A percentile compares a stretch with the other conserved stretches of the same genome.
phyloP scores from a whole-genome alignment of 2,113 vertebrate genomes.

The Cairina moschata region DNA sequence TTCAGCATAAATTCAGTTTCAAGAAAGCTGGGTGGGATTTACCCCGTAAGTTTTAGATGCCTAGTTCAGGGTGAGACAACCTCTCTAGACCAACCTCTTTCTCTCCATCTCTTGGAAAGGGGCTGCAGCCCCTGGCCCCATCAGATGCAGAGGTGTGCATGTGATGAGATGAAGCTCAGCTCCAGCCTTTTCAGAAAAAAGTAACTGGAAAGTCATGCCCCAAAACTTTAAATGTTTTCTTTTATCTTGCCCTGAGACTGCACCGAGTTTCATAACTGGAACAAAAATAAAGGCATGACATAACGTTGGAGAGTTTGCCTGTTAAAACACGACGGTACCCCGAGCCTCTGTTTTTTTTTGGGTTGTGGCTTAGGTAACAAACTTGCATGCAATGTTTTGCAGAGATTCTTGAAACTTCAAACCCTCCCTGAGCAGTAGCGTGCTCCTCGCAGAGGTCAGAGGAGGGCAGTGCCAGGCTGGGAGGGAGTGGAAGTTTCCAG shows the following conservation, averaged over 20 bases:
- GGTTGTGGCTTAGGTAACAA: background rate
- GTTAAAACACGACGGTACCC: background rate
- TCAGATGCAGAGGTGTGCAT: background rate
- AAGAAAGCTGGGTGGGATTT: background rate
- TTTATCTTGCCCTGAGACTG: background rate
- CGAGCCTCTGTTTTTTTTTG: background rate
- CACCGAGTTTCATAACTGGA: background rate
- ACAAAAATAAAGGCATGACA: background rate
- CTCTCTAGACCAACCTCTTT: background rate
- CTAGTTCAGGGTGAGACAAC: background rate
- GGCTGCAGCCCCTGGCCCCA: rapidly evolving
- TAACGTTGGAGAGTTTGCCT: background rate
- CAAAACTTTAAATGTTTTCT: background rate
- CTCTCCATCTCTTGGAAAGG: background rate
- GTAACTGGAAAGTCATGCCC: background rate
- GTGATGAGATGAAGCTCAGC: background rate
- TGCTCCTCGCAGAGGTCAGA: background rate
- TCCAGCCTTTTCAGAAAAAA: background rate
- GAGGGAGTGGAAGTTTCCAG: background rate
- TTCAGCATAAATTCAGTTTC: background rate
- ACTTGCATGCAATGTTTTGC: background rate
- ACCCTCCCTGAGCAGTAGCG: background rate
- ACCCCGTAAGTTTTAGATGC: background rate
- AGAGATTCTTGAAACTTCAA: background rate
- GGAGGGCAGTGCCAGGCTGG: background rate